Evolutionary conservation across 2,113 vertebrate genomes (phyloP).

Genomic region (Syngnathus typhle): DNA sequence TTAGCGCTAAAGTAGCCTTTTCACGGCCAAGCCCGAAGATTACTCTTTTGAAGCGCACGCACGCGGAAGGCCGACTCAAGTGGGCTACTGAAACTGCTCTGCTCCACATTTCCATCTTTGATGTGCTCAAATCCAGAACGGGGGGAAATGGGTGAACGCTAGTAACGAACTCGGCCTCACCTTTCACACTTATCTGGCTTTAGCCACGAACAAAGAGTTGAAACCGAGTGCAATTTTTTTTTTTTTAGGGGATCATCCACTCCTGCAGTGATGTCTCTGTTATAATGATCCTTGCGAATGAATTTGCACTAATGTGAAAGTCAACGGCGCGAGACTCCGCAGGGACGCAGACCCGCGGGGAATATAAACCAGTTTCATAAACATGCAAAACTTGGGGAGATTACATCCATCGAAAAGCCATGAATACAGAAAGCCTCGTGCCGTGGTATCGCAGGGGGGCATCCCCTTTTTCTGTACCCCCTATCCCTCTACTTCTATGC

Average conservation of each 20-base stretch:
- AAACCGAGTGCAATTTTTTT: conserved; percentile 1
- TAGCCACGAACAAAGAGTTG: conserved; percentile 8
- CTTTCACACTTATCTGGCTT: conserved; percentile 34
- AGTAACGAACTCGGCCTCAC: conserved; percentile 53
- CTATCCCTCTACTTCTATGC: not conserved
- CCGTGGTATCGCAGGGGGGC: conserved; percentile 37
- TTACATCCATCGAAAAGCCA: conserved; percentile 59
- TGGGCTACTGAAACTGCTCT: conserved; percentile 34
- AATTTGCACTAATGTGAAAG: conserved; percentile 8
- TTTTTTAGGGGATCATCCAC: not conserved
- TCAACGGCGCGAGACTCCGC: conserved; percentile 4
- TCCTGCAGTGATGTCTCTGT: not conserved
- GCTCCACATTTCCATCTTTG: conserved; percentile 58
- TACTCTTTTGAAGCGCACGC: conserved; percentile 58
- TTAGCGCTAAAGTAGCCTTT: conserved; percentile 45
- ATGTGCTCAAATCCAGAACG: conserved; percentile 64
- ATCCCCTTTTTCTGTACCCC: conserved; percentile 29
- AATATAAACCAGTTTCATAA: conserved; percentile 45
- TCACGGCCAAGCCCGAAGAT: conserved; percentile 65
- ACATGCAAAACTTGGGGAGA: conserved; percentile 57
- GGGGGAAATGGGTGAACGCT: conserved; percentile 52
- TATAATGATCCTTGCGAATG: not conserved
- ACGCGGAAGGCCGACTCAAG: conserved; percentile 42
- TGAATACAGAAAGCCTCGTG: conserved; percentile 60
- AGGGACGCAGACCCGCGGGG: conserved; percentile 1